phyloP scores from a whole-genome alignment of 2,888 invertebrate genomes.

The Caenorhabditis angaria region DNA sequence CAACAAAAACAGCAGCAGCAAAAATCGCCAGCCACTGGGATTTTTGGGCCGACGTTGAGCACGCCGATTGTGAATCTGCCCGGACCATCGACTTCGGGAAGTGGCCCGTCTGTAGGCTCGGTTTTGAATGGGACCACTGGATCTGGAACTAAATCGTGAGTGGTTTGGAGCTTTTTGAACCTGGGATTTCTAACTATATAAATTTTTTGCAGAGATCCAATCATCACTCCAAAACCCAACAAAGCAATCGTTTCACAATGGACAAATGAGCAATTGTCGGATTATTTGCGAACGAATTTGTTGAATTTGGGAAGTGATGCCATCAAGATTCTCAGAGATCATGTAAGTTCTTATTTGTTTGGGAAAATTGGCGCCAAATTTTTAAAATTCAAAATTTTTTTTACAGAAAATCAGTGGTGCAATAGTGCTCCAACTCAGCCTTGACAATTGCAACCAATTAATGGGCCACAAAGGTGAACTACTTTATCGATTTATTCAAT shows the following conservation, averaged over 20 bases:
- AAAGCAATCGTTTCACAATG: not conserved
- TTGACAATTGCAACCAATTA: not conserved
- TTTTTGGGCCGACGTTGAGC: too few relatives aligned
- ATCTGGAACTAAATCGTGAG: too few relatives aligned
- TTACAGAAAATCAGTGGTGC: not conserved
- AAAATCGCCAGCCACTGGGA: too few relatives aligned
- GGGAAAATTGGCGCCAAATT: too few relatives aligned
- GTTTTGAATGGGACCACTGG: not conserved
- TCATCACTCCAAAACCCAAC: not conserved
- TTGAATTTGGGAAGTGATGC: not conserved
- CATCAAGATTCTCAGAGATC: not conserved
- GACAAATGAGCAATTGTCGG: not conserved
- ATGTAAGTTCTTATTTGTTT: not conserved
- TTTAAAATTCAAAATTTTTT: not conserved
- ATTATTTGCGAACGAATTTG: not conserved
- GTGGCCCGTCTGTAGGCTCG: too few relatives aligned
- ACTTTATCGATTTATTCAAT: not conserved
- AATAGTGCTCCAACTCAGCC: not conserved
- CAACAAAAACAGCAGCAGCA: too few relatives aligned
- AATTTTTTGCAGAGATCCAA: not conserved
- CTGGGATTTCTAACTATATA: not conserved
- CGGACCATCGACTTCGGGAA: too few relatives aligned
- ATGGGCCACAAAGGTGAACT: not conserved
- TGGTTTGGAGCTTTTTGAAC: not conserved
- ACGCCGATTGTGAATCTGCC: too few relatives aligned